Conservation (phyloP, 1,140 invertebrate species). For the Triops longicaudatus region DNA sequence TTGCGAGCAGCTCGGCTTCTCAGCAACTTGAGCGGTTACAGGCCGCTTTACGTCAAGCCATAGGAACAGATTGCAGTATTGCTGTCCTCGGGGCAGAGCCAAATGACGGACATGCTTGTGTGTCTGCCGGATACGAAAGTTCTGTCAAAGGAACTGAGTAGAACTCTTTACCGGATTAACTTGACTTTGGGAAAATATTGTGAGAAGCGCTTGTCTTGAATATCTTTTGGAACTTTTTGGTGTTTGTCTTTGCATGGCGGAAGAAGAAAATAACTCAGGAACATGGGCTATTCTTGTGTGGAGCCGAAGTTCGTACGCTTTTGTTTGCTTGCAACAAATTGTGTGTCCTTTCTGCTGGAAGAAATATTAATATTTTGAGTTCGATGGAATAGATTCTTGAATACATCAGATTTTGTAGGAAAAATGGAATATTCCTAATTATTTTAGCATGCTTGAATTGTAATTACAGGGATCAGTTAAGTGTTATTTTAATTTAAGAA, state of each 20-base stretch:
- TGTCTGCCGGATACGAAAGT: background rate
- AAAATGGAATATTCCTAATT: too few relatives aligned
- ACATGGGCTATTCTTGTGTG: too few relatives aligned
- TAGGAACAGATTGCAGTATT: background rate
- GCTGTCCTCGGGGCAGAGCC: background rate
- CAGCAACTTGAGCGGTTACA: background rate
- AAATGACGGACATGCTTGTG: background rate
- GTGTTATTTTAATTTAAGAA: too few relatives aligned
- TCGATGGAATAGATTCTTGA: too few relatives aligned
- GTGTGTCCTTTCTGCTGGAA: too few relatives aligned
- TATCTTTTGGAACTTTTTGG: background rate
- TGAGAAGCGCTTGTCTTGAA: background rate
- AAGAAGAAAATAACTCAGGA: too few relatives aligned
- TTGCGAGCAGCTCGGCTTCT: background rate
- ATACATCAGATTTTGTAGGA: too few relatives aligned
- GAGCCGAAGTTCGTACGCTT: too few relatives aligned
- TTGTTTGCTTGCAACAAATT: too few relatives aligned
- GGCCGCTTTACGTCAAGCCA: background rate
- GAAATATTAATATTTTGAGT: too few relatives aligned
- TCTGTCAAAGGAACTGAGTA: background rate
- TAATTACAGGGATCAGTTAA: too few relatives aligned
- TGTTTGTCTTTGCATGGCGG: background rate
- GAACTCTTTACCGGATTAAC: background rate
- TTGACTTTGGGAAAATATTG: background rate
- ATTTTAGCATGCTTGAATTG: too few relatives aligned